Evolutionary conservation across 2,888 invertebrate species (phyloP).

Genomic region (Ormyrus pomaceus): DNA sequence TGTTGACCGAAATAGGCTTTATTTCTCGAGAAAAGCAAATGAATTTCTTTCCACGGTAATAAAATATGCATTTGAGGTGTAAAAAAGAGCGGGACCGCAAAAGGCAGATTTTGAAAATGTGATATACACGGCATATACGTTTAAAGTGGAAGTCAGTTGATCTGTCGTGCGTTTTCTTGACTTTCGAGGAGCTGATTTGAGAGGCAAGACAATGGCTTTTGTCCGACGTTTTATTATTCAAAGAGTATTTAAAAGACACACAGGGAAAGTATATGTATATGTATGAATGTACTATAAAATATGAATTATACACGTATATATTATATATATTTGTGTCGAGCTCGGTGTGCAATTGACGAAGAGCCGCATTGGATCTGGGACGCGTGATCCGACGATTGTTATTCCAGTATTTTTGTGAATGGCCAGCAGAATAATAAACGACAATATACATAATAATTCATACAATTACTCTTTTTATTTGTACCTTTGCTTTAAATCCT

Average conservation of each 20-base stretch:
- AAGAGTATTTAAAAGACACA: conserved; percentile 11
- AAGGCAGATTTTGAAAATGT: conserved; percentile 18
- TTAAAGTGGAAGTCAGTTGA: neutral
- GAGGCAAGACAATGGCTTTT: neutral
- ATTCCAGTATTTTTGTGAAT: conserved; percentile 57
- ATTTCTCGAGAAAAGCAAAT: too few species aligned
- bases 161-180: neutral
- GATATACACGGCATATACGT: neutral
- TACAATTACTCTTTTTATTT: too few species aligned
- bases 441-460: conserved; percentile 48
- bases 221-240: conserved; percentile 1
- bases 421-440: conserved; percentile 54
- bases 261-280: conserved; percentile 31
- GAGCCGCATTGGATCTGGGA: conserved; percentile 10
- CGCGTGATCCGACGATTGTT: conserved; percentile 26
- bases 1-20: too few species aligned
- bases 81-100: too few species aligned
- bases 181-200: neutral
- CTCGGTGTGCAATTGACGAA: conserved; percentile 23
- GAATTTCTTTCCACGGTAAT: too few species aligned
- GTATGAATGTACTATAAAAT: conserved; percentile 35
- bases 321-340: conserved; percentile 23
- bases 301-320: too few species aligned
- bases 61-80: too few species aligned
- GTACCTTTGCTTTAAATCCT: too few species aligned